A percentile compares a stretch with the other conserved stretches of the same genome.
Evolutionary conservation across 2,113 vertebrate genomes (phyloP).

Genomic region (Seriola aureovittata): DNA sequence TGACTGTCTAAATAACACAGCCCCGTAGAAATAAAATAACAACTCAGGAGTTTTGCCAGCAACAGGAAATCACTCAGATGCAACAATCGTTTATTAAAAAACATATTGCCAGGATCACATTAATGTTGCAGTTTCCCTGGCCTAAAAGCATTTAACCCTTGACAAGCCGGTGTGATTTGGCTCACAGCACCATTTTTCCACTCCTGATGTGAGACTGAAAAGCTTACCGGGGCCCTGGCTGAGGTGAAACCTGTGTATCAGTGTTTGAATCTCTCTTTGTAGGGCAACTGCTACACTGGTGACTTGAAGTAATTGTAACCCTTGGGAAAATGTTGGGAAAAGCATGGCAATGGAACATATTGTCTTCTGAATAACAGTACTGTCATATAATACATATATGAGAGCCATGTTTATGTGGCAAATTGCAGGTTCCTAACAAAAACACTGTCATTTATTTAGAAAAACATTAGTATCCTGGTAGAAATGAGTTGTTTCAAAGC

Average conservation of each 20-base stretch:
- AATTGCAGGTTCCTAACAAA: background rate
- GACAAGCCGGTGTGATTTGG: background rate
- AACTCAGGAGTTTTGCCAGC: slow-evolving; percentile 44
- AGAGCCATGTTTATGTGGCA: background rate
- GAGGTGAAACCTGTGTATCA: background rate
- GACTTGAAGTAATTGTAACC: background rate
- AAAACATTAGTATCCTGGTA: background rate
- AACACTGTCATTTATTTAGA: background rate
- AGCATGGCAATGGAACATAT: background rate
- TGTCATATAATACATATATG: background rate
- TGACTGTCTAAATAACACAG: slow-evolving; percentile 42
- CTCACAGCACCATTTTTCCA: background rate
- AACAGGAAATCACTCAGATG: slow-evolving; percentile 28
- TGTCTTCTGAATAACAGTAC: slow-evolving; percentile 4
- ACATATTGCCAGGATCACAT: slow-evolving; percentile 44
- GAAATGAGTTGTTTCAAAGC: background rate
- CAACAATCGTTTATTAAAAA: slow-evolving; percentile 45
- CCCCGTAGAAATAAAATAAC: slow-evolving; percentile 41
- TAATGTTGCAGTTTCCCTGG: background rate
- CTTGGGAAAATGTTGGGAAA: background rate
- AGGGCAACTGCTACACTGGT: background rate
- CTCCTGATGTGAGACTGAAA: background rate
- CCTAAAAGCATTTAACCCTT: slow-evolving; percentile 30
- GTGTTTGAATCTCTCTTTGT: background rate
- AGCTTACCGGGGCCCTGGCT: background rate